These are phyloP conservation scores for Encarsia formosa DNA, from an alignment of 2,888 invertebrate species.

Conservation along the genomic window DNA sequence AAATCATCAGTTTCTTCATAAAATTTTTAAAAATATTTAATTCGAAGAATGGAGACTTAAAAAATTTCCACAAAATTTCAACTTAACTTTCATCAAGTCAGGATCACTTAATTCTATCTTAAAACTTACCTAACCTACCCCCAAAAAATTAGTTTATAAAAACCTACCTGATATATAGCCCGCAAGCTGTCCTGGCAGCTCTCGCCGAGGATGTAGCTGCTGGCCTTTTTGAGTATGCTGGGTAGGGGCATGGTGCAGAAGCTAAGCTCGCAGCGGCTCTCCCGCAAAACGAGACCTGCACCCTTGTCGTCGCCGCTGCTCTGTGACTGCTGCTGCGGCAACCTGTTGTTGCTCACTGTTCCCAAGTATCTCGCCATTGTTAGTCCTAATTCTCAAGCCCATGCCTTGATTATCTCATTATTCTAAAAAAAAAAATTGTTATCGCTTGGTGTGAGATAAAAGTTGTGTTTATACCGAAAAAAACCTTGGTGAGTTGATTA, in stretches of 20 bases:
- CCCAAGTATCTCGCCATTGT: constrained; percentile 1
- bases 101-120: no score
- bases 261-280: constrained; percentile 26
- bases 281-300: constrained; percentile 13
- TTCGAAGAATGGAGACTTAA: no score
- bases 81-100: no score
- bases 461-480: no score
- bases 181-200: constrained; percentile 59
- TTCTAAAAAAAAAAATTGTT: no score
- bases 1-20: no score
- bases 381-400: not conserved
- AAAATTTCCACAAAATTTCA: no score
- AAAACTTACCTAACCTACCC: constrained; percentile 46
- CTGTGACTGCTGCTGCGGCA: not conserved
- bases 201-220: constrained; percentile 72
- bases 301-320: not conserved
- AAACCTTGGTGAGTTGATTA: not conserved
- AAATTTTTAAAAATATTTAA: no score
- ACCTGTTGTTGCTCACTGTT: no score
- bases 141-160: no score
- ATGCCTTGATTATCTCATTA: not conserved
- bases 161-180: constrained; percentile 69
- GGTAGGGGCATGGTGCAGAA: constrained; percentile 67
- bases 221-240: constrained; percentile 72
- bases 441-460: no score